These are phyloP conservation scores for Ophion ventricosus DNA, from an alignment of 2,888 invertebrate genomes.

Conservation along the genomic window DNA sequence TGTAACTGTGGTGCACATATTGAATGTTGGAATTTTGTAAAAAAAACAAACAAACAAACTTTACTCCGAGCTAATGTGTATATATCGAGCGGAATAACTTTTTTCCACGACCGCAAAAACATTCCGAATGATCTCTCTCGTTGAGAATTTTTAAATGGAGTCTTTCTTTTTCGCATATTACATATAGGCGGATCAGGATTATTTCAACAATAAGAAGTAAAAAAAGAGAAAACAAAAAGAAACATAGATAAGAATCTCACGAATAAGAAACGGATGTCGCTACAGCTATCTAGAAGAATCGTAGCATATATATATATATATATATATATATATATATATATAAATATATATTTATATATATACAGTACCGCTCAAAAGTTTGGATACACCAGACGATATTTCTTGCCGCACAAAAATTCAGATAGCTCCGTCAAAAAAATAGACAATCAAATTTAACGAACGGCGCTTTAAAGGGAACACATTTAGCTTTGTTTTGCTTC, in stretches of 20 bases:
- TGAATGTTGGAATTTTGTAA: slow-evolving; percentile 1
- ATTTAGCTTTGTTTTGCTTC: too few relatives aligned
- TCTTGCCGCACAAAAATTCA: too few relatives aligned
- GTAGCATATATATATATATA: not conserved
- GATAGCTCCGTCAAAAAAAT: too few relatives aligned
- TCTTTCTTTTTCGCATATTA: not conserved
- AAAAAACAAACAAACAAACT: not conserved
- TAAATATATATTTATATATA: too few relatives aligned
- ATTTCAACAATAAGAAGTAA: not conserved
- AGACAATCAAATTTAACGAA: too few relatives aligned
- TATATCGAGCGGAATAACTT: not conserved
- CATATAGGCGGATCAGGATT: not conserved
- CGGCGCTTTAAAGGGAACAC: too few relatives aligned
- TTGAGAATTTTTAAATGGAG: not conserved
- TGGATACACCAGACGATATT: too few relatives aligned
- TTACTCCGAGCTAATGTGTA: not conserved
- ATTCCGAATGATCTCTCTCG: not conserved
- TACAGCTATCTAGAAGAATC: not conserved
- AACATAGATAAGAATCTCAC: not conserved
- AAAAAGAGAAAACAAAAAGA: too few relatives aligned
- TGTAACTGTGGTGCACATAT: not conserved
- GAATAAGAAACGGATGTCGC: not conserved
- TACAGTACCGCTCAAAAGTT: too few relatives aligned
- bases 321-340: not conserved
- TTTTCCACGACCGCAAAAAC: not conserved